Evolutionary conservation across 2,113 vertebrate species (phyloP).

Genomic region (Verasper variegatus): DNA sequence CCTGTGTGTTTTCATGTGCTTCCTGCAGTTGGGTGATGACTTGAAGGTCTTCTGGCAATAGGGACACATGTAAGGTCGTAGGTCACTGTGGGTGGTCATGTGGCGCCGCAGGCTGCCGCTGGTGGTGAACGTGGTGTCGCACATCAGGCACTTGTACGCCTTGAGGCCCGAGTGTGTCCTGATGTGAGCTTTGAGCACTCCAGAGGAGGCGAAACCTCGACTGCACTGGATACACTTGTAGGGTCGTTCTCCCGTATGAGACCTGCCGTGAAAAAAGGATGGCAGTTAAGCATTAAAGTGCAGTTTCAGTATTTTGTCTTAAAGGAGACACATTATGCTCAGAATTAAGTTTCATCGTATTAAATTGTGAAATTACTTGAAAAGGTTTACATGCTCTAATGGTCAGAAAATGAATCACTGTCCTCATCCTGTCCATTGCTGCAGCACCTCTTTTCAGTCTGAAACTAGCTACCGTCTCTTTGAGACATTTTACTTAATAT

Average conservation of each 20-base stretch:
- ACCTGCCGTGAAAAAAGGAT: slow-evolving; percentile 77
- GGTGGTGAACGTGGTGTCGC: slow-evolving; percentile 96
- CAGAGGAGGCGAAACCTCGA: slow-evolving; percentile 96
- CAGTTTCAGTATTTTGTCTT: neutral
- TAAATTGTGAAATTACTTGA: too few relatives aligned
- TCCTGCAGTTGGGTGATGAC: slow-evolving; percentile 97
- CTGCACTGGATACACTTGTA: slow-evolving; percentile 97
- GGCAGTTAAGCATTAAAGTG: neutral
- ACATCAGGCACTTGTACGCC: slow-evolving; percentile 94
- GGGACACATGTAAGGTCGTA: slow-evolving; percentile 97
- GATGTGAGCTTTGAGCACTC: slow-evolving; percentile 96
- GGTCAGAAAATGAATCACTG: too few relatives aligned
- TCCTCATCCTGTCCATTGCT: too few relatives aligned
- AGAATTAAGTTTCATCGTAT: neutral
- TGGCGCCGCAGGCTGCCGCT: slow-evolving; percentile 95
- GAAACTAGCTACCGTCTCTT: too few relatives aligned
- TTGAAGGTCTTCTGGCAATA: slow-evolving; percentile 99
- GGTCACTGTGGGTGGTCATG: slow-evolving; percentile 97
- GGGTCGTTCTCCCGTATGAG: slow-evolving; percentile 96
- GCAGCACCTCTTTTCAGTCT: too few relatives aligned
- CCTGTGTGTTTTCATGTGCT: slow-evolving; percentile 99
- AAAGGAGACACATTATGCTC: neutral
- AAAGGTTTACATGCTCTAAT: too few relatives aligned
- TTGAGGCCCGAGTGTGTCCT: slow-evolving; percentile 96
- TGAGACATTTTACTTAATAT: too few relatives aligned